Percentiles rank a stretch among this genome's conserved stretches.
phyloP scores from a whole-genome alignment of 2,888 invertebrate genomes.

The Coelopa pilipes region DNA sequence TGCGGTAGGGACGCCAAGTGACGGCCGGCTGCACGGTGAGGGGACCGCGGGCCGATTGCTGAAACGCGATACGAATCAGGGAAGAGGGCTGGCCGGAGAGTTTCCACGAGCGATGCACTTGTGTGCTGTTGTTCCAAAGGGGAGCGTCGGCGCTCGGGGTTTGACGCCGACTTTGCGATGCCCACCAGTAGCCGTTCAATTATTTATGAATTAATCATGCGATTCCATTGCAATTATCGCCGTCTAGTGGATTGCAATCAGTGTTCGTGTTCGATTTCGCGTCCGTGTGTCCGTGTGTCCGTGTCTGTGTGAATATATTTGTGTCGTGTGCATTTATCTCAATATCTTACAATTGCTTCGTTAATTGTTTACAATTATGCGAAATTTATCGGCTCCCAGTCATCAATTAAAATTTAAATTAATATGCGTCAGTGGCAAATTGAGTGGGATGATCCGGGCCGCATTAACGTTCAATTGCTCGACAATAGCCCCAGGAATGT shows the following conservation, averaged over 20 bases:
- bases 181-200: not conserved
- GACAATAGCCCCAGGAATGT: too few species aligned
- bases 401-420: slow-evolving; percentile 31
- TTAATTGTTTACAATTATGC: slow-evolving; percentile 29
- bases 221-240: slow-evolving; percentile 8
- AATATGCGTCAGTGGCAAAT: not conserved
- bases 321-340: slow-evolving; percentile 23
- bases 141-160: too few species aligned
- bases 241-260: not conserved
- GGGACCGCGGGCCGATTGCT: too few species aligned
- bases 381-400: slow-evolving; percentile 17
- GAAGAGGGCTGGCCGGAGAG: too few species aligned
- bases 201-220: not conserved
- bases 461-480: not conserved
- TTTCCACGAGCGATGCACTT: too few species aligned
- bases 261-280: too few species aligned
- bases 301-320: not conserved
- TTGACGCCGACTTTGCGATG: too few species aligned
- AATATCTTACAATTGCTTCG: slow-evolving; percentile 29
- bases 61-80: too few species aligned
- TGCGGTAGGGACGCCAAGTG: too few species aligned
- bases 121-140: too few species aligned
- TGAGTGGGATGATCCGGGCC: slow-evolving; percentile 5
- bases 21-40: too few species aligned
- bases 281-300: not conserved